Percentiles rank a stretch among this genome's conserved stretches.
These are phyloP conservation scores for Eufriesea mexicana DNA, from an alignment of 1,140 invertebrate species.

Conservation along the genomic window DNA sequence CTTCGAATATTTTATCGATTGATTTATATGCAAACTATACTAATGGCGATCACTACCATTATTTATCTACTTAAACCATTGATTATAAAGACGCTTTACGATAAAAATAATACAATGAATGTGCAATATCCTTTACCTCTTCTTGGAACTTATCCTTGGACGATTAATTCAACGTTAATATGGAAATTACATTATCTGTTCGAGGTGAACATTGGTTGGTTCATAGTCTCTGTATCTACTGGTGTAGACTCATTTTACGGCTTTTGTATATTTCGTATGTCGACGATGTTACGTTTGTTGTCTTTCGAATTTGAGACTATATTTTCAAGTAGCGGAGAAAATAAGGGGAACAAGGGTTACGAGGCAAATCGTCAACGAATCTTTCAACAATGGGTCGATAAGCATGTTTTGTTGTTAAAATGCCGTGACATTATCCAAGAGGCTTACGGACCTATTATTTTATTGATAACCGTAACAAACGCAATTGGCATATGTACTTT, in stretches of 20 bases:
- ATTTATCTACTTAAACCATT: conserved; percentile 20
- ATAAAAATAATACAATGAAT: conserved; percentile 17
- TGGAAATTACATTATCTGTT: conserved; percentile 57
- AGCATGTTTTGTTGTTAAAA: conserved; percentile 44
- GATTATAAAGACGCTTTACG: conserved; percentile 15
- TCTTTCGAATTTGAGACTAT: background rate
- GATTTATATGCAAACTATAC: conserved; percentile 11
- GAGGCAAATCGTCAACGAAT: conserved; percentile 18
- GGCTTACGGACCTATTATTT: conserved; percentile 62
- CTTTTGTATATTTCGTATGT: conserved; percentile 66
- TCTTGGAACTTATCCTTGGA: conserved; percentile 52
- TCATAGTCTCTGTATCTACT: conserved; percentile 46
- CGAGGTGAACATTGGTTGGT: conserved; percentile 38
- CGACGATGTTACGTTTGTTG: conserved; percentile 39
- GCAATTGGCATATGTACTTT: conserved; percentile 65
- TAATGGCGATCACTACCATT: background rate
- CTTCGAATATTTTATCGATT: conserved; percentile 19
- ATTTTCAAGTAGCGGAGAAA: background rate
- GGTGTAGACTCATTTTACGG: conserved; percentile 68
- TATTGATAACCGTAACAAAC: conserved; percentile 60
- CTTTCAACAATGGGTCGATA: conserved; percentile 46
- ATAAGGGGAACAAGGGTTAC: background rate
- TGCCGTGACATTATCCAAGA: conserved; percentile 53
- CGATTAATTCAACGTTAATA: conserved; percentile 21
- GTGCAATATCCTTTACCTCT: conserved; percentile 42